Conservation (phyloP, 2,113 vertebrate genomes). For the Morphnarchus princeps region DNA sequence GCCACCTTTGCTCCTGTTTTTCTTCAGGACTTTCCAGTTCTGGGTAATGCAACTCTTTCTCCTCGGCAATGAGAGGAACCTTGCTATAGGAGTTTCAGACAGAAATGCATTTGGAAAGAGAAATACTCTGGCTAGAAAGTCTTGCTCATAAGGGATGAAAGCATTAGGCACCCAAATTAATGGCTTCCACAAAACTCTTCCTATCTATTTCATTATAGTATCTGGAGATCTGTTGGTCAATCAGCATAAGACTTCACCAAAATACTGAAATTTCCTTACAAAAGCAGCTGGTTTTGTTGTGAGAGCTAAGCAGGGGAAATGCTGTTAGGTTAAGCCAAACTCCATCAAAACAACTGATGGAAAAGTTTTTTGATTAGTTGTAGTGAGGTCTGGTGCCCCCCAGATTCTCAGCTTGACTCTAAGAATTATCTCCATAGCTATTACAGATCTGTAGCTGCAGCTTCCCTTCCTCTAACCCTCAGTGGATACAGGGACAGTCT, state of each 20-base stretch:
- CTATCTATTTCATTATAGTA: neutral
- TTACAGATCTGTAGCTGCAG: neutral
- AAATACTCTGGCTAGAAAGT: neutral
- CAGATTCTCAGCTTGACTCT: neutral
- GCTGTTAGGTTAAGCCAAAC: neutral
- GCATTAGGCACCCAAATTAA: neutral
- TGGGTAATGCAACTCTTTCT: neutral
- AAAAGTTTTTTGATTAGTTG: neutral
- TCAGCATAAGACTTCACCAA: neutral
- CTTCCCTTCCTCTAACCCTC: neutral
- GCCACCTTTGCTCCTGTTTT: neutral
- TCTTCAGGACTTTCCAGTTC: neutral
- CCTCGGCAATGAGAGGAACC: neutral
- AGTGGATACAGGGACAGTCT: neutral
- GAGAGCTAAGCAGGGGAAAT: neutral
- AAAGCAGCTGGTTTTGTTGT: neutral
- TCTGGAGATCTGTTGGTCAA: neutral
- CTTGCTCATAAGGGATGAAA: neutral
- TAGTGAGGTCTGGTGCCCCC: neutral
- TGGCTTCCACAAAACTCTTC: neutral
- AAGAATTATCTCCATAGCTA: neutral
- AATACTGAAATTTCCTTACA: neutral
- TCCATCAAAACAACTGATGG: neutral
- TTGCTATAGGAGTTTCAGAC: neutral
- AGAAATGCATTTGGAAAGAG: neutral